Conservation (phyloP, 2,888 invertebrate genomes). For the Sminthurinus aureus region DNA sequence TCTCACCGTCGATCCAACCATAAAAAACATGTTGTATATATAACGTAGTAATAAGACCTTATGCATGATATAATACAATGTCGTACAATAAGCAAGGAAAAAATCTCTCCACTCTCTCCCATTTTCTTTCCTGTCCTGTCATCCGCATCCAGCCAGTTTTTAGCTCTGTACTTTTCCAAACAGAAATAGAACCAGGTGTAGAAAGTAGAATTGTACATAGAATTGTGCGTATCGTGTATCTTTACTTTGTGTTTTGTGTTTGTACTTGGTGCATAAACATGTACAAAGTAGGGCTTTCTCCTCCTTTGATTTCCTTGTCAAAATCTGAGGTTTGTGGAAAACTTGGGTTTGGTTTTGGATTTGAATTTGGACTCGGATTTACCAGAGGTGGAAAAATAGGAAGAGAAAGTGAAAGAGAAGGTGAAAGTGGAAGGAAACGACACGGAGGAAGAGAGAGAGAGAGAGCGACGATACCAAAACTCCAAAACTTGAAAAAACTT, state of each 20-base stretch:
- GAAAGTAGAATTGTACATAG: background rate
- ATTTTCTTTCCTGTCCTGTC: background rate
- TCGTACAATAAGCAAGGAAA: background rate
- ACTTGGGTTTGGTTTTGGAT: no score
- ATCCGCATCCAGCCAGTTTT: no score
- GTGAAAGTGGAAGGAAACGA: background rate
- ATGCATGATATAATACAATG: no score
- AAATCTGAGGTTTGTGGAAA: no score
- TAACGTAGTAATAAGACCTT: no score
- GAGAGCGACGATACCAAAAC: background rate
- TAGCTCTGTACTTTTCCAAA: no score
- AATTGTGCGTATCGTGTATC: no score
- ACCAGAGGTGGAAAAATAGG: background rate
- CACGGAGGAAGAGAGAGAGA: background rate
- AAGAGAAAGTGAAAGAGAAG: background rate
- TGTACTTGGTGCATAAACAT: no score
- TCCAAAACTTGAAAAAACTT: background rate
- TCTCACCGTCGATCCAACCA: background rate
- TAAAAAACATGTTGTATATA: background rate
- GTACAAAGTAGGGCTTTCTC: no score
- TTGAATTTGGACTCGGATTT: background rate
- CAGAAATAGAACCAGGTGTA: background rate
- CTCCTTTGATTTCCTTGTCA: no score
- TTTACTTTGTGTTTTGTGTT: no score
- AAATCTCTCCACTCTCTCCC: background rate